These are phyloP conservation scores for Anarsia innoxiella DNA, from an alignment of 2,888 invertebrate species.

Conservation along the genomic window DNA sequence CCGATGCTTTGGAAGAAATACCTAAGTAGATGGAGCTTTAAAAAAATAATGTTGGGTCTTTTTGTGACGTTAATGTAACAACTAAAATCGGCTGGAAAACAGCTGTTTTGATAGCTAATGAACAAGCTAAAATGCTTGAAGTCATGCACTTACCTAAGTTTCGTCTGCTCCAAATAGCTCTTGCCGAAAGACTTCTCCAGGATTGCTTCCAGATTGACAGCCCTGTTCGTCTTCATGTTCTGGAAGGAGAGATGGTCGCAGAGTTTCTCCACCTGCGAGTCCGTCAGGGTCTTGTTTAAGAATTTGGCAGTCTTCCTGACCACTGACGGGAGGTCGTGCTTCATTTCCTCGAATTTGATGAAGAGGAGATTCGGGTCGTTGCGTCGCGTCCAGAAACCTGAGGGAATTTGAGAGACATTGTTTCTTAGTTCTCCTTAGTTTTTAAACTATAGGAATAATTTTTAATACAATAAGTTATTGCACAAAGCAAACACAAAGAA, in stretches of 20 bases:
- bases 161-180: constrained; percentile 61
- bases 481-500: too few species aligned
- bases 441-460: too few species aligned
- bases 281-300: constrained; percentile 78
- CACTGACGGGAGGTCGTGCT: constrained; percentile 79
- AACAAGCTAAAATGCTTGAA: too few species aligned
- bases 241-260: constrained; percentile 85
- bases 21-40: too few species aligned
- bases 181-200: constrained; percentile 70
- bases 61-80: too few species aligned
- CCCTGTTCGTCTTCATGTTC: constrained; percentile 87
- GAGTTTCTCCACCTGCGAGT: constrained; percentile 79
- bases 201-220: constrained; percentile 82
- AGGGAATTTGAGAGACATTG: too few species aligned
- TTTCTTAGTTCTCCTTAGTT: too few species aligned
- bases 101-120: too few species aligned
- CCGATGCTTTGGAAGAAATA: too few species aligned
- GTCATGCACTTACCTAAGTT: constrained; percentile 56
- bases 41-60: too few species aligned
- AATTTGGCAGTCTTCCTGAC: constrained; percentile 83
- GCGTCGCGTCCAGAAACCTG: constrained; percentile 81
- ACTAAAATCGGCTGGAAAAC: too few species aligned
- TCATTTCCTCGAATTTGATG: constrained; percentile 89
- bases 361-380: constrained; percentile 83
- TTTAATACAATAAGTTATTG: too few species aligned